phyloP scores from a whole-genome alignment of 2,888 invertebrate genomes.

The Diaperis boleti region DNA sequence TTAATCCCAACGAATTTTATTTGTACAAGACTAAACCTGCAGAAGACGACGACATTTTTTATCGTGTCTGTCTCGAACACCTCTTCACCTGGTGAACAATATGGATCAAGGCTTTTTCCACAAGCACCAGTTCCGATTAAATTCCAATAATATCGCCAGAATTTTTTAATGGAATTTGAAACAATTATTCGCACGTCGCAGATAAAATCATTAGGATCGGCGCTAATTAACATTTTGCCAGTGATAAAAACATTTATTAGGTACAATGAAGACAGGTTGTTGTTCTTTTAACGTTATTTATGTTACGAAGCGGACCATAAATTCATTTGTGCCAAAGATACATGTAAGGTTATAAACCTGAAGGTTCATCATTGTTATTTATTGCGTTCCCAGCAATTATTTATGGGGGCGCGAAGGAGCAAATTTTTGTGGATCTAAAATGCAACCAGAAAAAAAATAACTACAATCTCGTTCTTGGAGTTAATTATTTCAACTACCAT shows the following conservation, averaged over 20 bases:
- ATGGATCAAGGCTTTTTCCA: conserved; percentile 16
- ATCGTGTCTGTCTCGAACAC: no score
- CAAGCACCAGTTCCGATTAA: conserved; percentile 13
- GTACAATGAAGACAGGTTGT: conserved; percentile 23
- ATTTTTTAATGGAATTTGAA: no score
- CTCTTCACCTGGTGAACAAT: not conserved
- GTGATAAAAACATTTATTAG: conserved; percentile 27
- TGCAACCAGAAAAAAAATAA: no score
- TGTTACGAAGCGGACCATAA: conserved; percentile 19
- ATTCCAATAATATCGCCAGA: conserved; percentile 8
- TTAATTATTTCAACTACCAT: no score
- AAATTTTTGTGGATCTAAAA: not conserved
- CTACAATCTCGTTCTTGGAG: no score
- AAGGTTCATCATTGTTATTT: conserved; percentile 34
- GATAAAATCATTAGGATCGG: not conserved
- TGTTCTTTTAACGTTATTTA: conserved; percentile 28
- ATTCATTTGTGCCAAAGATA: conserved; percentile 34
- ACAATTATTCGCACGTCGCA: no score
- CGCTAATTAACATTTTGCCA: conserved; percentile 9
- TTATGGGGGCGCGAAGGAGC: conserved; percentile 13
- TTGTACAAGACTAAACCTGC: conserved; percentile 22
- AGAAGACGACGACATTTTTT: conserved; percentile 4
- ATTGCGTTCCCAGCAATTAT: conserved; percentile 26
- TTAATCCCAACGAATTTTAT: conserved; percentile 18
- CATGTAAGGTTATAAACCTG: conserved; percentile 26